These are phyloP conservation scores for Crotalus horridus DNA, from an alignment of 2,113 vertebrate genomes.

Conservation along the genomic window DNA sequence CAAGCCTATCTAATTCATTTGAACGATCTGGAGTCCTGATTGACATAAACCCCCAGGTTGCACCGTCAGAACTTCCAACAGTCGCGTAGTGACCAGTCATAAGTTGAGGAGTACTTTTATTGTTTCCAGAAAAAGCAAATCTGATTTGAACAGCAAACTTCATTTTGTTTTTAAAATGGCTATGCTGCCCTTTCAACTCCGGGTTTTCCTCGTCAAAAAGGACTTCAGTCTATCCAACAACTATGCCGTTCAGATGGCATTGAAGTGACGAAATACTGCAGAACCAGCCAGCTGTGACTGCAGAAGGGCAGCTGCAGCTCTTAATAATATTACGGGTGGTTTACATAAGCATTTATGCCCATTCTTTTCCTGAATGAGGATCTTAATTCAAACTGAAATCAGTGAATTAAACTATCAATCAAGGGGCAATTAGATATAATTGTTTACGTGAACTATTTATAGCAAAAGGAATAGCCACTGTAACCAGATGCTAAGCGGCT, in stretches of 20 bases:
- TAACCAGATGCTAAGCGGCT: neutral
- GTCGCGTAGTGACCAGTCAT: too few relatives aligned
- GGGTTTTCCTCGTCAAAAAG: neutral
- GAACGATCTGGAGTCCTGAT: too few relatives aligned
- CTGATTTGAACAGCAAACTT: neutral
- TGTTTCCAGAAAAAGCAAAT: neutral
- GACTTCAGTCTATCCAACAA: neutral
- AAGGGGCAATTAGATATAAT: neutral
- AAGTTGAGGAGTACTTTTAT: neutral
- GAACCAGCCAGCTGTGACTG: neutral
- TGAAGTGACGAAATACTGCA: neutral
- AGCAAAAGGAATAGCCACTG: neutral
- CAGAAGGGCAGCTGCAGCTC: too few relatives aligned
- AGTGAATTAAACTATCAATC: neutral
- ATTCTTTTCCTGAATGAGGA: neutral
- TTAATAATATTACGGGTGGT: neutral
- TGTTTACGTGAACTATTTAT: neutral
- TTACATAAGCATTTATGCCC: neutral
- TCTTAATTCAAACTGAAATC: neutral
- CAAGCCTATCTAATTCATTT: too few relatives aligned
- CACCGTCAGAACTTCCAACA: too few relatives aligned
- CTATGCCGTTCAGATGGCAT: neutral
- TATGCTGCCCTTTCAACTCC: neutral
- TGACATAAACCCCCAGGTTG: too few relatives aligned
- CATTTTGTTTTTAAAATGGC: neutral